Evolutionary conservation across 2,113 vertebrate genomes (phyloP), one percentile per base, ranked within the genome.

Genomic region (Fregetta grallaria): DNA sequence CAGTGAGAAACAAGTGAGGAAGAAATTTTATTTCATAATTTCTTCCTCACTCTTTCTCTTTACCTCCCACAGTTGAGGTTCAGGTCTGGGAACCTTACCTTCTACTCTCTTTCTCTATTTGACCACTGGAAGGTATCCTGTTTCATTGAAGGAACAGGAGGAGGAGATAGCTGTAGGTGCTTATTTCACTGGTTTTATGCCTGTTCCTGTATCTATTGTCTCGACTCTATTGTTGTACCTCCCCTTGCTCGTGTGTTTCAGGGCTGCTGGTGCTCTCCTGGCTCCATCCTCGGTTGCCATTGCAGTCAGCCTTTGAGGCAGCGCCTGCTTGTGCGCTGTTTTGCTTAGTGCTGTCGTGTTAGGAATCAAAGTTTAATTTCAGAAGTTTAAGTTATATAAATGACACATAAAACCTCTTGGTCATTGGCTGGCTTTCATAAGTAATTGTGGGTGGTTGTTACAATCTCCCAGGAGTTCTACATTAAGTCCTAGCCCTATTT

Each of bases 351-450:
- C 42, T 2, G 11, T 76, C 0, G 0, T 23, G 58, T 74, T 88
- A 83, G 59, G 58, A 93, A 90, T 83, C 82, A 88, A 86, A 88
- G 92, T 77, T 94, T 76, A 62, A 83, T 94, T 88, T 91, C 38
- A 73, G 59, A 90, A 71, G 78, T 86, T 83, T 93, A 63, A 66
- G 74, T 92, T 94, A 76, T 79, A 77, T 80, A 88, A 90, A 92
- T 3, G 50, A 68, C 71, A 80, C 47, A 47, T n/a, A 83, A 84
- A 94, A n/a, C 90, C 52, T 92, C 88, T 49, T 27, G 59, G 72
- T 72, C 72, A 80, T 93, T 96, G 82, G 77, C 21, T 90, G 7
- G 61, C 78, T 97, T 90, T 74, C 34, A 2, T 88, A 93, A 96
- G 67, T 90, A 96, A 94, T 86, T 88, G 79, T 36, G 56, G 94